Conservation (phyloP, 1,140 invertebrate genomes). For the Zeugodacus cucurbitae region DNA sequence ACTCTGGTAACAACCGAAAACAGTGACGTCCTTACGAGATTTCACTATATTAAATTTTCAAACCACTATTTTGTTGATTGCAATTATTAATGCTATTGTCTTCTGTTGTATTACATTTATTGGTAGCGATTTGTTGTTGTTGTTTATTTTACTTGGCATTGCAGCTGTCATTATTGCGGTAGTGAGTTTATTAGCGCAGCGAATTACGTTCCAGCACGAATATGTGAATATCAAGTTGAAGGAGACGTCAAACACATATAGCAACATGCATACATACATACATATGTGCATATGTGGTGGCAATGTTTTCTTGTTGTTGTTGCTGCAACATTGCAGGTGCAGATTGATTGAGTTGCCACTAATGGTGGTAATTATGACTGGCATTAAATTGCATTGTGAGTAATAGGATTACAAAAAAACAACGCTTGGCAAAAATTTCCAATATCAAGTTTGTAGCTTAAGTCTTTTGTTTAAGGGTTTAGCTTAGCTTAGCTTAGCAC, state of each 20-base stretch:
- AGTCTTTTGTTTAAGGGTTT: conserved; percentile 12
- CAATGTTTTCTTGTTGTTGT: not conserved
- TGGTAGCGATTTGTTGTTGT: not conserved
- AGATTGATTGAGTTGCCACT: conserved; percentile 36
- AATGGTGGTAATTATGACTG: conserved; percentile 22
- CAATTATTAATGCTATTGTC: not conserved
- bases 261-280: not conserved
- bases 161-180: conserved; percentile 9
- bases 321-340: not conserved
- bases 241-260: not conserved
- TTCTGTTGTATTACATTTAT: not conserved
- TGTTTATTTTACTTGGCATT: not conserved
- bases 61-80: not conserved
- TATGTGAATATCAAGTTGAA: conserved; percentile 29
- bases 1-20: not conserved
- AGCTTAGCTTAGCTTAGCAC: not conserved
- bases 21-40: not conserved
- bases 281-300: not conserved
- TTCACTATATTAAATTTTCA: not conserved
- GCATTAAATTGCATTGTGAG: conserved; percentile 27
- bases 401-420: not conserved
- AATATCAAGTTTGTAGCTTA: conserved; percentile 21
- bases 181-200: conserved; percentile 8
- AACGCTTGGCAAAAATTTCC: not conserved
- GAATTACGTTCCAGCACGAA: conserved; percentile 12